Evolutionary conservation across 2,797 vertebrate species (phyloP), one percentile per base, ranked within the genome.

Genomic region (Bufotes viridis): DNA sequence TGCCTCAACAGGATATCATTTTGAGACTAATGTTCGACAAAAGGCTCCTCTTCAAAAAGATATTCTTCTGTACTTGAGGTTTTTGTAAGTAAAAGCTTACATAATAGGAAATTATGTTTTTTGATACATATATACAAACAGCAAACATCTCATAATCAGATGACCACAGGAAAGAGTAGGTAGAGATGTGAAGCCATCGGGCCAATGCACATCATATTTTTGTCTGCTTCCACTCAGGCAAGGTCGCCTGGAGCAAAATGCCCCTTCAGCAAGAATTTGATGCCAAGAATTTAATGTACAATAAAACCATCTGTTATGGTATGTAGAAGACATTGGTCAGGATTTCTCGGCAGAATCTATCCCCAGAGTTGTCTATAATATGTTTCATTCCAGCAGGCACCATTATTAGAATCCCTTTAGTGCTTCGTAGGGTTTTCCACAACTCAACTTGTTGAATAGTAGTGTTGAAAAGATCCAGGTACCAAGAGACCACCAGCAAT

Each of bases 381-480:
- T 24, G 55, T 55, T 13, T 24, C 4, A 53, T 53, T 24, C 51
- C 75, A 55, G 51, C 75, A 51, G 18, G 51, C 20, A 24, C 75
- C 49, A 24, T 5, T 49, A 3, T 7, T 78, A 12, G 51, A 53
- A 78, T 78, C n/a, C 18, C 18, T 55, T n/a, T 78, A 53, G 49
- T n/a, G 22, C 49, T n/a, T 53, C n/a, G 49, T 76, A 55, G 22
- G 51, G n/a, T 55, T 78, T 53, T 78, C 20, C 22, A 24, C 0
- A 51, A 6, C 42, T 24, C 75, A 55, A 22, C 49, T 74, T 11
- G 11, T 22, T 49, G 72, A 51, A 49, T 20, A 17, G 22, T 55
- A 20, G 75, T 78, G 75, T 78, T 78, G 75, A 78, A 55, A 78
- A 2, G 12, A 24, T 78, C 49, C 51, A 78, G 75, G n/a, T 8